A percentile compares a stretch with the other conserved stretches of the same genome.
phyloP scores from a whole-genome alignment of 2,113 vertebrate species.

The Vulpes vulpes region DNA sequence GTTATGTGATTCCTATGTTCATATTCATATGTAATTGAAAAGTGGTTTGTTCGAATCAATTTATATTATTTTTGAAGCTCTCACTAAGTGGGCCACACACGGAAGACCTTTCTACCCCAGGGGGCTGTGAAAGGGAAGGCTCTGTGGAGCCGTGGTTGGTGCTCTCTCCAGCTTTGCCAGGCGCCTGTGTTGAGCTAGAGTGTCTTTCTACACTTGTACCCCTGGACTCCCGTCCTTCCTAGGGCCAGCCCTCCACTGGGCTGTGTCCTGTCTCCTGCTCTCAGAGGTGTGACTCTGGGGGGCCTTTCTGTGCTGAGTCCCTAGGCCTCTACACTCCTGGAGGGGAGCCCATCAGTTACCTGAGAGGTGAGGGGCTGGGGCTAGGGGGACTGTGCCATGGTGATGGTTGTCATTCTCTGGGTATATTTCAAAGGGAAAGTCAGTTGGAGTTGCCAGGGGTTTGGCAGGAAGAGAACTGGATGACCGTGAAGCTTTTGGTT shows the following conservation, averaged over 20 bases:
- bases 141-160: not conserved
- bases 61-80: too few species aligned
- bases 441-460: not conserved
- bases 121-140: not conserved
- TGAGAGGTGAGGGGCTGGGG: not conserved
- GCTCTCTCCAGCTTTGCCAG: not conserved
- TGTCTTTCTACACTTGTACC: not conserved
- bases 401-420: not conserved
- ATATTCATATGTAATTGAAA: not conserved
- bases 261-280: not conserved
- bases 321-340: too few species aligned
- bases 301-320: not conserved
- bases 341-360: not conserved
- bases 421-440: not conserved
- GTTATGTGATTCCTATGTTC: rapidly evolving
- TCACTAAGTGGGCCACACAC: not conserved
- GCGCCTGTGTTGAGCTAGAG: too few species aligned
- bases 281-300: not conserved
- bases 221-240: not conserved
- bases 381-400: not conserved
- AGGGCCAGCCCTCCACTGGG: not conserved
- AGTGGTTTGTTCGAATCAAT: too few species aligned
- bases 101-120: rapidly evolving
- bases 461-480: not conserved
- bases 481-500: not conserved